Base-by-base conservation (phyloP, 2,888 invertebrate species). In the Corbicula japonica region DNA sequence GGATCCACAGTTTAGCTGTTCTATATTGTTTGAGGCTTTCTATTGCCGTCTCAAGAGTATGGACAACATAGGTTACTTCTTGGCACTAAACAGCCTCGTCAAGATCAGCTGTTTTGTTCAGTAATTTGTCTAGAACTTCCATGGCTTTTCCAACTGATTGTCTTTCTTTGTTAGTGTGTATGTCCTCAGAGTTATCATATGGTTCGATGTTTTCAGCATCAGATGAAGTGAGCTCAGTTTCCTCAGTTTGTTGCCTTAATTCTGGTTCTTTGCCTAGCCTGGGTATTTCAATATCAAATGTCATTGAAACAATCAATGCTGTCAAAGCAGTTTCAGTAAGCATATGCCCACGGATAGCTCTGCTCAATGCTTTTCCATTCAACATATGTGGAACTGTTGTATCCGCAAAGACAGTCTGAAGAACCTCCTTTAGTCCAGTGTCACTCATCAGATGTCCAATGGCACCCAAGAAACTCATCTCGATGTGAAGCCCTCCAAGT, bases 401-500 rank as follows among this genome's bases (percentile, higher is more conserved):
- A 28, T 68, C 18, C 23, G 85, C 84, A 80, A 82, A 87, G 26
- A 85, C 75, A 41, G 68, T 76, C 58, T 66, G 76, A 21, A 87
- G 54, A 10, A 87, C 34, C 69, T 87, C 86, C 46, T 74, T 34
- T 12, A 88, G 65, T 18, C 84, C 87, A 62, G 86, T 80, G 10
- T 73, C 63, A 26, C 46, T 38, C 86, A 87, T 86, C n/a, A 83
- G 44, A 35, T 73, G 61, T n/a, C 87, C 86, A 66, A 86, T 87
- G 32, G 63, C 71, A 30, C 87, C 86, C n/a, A 86, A 54, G 68
- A 80, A 88, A 66, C 84, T 83, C 85, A 85, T 86, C n/a, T 76
- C 18, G 1, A 44, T 52, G 46, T 84, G 84, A 38, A 84, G 70
- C 1, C 75, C 80, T 34, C 84, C 78, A 28, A 83, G 69, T n/a